Evolutionary conservation across 1,140 invertebrate genomes (phyloP).

Genomic region (Platyscapa corneri): DNA sequence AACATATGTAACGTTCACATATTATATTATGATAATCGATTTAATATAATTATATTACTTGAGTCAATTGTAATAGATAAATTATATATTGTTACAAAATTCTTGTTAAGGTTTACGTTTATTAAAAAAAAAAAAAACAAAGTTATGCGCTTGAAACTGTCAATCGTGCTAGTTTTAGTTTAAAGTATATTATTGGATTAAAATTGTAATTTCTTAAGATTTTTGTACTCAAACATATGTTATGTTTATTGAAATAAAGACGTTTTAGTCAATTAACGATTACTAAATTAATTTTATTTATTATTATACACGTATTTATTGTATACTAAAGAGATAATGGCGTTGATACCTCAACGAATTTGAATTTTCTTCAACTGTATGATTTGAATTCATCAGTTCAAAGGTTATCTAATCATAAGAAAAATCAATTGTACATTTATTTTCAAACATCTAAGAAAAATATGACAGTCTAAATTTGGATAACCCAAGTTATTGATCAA

Average conservation of each 20-base stretch:
- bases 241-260: background rate
- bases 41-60: conserved; percentile 9
- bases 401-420: background rate
- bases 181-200: conserved; percentile 16
- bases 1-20: background rate
- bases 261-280: conserved; percentile 9
- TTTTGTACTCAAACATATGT: background rate
- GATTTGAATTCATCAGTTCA: no score
- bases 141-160: conserved; percentile 2
- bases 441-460: background rate
- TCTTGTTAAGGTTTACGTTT: conserved; percentile 27
- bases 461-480: background rate
- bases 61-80: background rate
- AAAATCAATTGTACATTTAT: conserved; percentile 4
- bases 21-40: conserved; percentile 15
- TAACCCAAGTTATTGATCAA: background rate
- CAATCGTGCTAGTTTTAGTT: conserved; percentile 4
- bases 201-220: conserved; percentile 1
- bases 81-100: conserved; percentile 29
- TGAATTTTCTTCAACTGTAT: no score
- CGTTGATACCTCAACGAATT: background rate
- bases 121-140: no score
- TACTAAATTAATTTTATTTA: background rate
- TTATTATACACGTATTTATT: background rate
- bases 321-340: background rate